Evolutionary conservation across 2,113 vertebrate genomes (phyloP).

Genomic region (Bubo blakistoni): DNA sequence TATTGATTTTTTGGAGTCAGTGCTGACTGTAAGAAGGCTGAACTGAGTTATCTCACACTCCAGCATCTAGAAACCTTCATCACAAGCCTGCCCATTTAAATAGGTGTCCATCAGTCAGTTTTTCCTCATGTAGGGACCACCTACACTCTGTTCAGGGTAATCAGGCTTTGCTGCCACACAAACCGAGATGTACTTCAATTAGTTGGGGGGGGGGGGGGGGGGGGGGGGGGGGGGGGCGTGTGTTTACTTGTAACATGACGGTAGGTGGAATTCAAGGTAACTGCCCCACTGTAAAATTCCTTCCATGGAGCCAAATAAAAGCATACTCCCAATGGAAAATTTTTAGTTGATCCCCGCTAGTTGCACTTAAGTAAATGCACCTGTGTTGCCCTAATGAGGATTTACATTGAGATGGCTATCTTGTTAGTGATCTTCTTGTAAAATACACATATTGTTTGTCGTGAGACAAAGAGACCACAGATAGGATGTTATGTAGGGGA

Average conservation of each 20-base stretch:
- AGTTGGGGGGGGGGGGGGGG: rapidly evolving
- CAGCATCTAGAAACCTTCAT: background rate
- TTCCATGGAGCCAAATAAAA: background rate
- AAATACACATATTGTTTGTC: background rate
- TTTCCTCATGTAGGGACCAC: rapidly evolving
- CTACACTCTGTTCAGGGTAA: background rate
- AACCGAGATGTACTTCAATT: background rate
- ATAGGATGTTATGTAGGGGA: background rate
- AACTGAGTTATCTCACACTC: background rate
- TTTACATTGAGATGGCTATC: background rate
- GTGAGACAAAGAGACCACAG: background rate
- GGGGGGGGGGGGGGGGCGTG: rapidly evolving
- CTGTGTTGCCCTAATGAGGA: background rate
- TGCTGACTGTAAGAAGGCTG: background rate
- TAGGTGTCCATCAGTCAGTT: background rate
- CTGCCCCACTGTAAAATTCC: background rate
- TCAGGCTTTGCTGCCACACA: background rate
- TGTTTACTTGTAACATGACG: background rate
- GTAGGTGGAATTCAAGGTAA: background rate
- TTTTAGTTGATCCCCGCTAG: background rate
- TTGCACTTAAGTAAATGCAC: background rate
- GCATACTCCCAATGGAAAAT: background rate
- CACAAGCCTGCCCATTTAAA: background rate
- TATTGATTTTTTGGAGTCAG: background rate
- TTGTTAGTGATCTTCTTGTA: background rate